Percentiles rank a stretch among this genome's conserved stretches.
These are phyloP conservation scores for Phyto melanocephala DNA, from an alignment of 2,888 invertebrate species.

Conservation along the genomic window DNA sequence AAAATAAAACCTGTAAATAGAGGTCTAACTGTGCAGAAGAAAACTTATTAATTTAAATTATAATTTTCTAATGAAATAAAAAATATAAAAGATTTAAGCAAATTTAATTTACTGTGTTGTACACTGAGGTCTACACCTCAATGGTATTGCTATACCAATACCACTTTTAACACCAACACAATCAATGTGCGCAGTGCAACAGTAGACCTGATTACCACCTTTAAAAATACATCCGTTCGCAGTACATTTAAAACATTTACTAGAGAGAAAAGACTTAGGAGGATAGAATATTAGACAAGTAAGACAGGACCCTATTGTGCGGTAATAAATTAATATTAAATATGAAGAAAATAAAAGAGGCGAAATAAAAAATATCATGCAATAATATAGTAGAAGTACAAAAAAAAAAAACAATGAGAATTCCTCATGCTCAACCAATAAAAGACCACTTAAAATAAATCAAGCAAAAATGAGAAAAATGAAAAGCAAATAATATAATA, in stretches of 20 bases:
- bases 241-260: neutral
- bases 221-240: neutral
- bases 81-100: slow-evolving; percentile 14
- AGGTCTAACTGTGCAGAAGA: no score
- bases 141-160: no score
- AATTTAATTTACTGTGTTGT: slow-evolving; percentile 1
- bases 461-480: slow-evolving; percentile 66
- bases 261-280: neutral
- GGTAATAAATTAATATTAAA: slow-evolving; percentile 63
- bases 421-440: slow-evolving; percentile 77
- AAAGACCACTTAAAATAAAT: slow-evolving; percentile 75
- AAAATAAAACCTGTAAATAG: no score
- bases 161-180: neutral
- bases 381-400: slow-evolving; percentile 45
- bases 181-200: neutral
- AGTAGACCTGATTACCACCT: neutral
- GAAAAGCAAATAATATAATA: slow-evolving; percentile 37
- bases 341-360: slow-evolving; percentile 31
- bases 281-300: slow-evolving; percentile 29
- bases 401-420: slow-evolving; percentile 72
- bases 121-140: neutral
- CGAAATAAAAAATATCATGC: neutral
- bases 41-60: slow-evolving; percentile 54
- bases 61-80: slow-evolving; percentile 51
- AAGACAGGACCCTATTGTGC: slow-evolving; percentile 54